Percentiles rank a stretch among this genome's conserved stretches.
Conservation (phyloP, 2,113 vertebrate genomes). For the Salvelinus namaycush region DNA sequence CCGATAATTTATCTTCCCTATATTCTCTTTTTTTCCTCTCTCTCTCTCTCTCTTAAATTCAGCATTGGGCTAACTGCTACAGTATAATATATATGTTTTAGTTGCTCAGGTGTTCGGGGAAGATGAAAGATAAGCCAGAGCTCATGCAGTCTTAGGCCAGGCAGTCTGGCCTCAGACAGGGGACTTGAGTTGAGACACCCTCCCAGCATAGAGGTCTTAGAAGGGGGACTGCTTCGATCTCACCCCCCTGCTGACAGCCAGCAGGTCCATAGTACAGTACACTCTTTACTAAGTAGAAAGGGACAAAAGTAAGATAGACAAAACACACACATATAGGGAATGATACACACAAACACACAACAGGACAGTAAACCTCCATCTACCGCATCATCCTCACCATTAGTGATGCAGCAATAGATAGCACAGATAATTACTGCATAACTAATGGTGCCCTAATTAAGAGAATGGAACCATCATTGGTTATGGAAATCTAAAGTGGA, state of each 20-base stretch:
- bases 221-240: constrained; percentile 52
- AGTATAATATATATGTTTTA: neutral
- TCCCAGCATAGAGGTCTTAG: constrained; percentile 47
- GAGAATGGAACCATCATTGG: constrained; percentile 52
- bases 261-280: constrained; percentile 38
- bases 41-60: no score
- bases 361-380: constrained; percentile 51
- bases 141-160: constrained; percentile 40
- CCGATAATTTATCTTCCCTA: no score
- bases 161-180: constrained; percentile 34
- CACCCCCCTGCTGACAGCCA: constrained; percentile 44
- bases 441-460: constrained; percentile 63
- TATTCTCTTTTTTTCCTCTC: no score
- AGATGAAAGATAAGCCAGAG: constrained; percentile 29
- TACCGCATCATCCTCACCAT: constrained; percentile 58
- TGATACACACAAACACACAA: constrained; percentile 14
- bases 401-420: constrained; percentile 40
- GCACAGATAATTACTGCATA: constrained; percentile 61
- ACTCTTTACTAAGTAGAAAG: constrained; percentile 20
- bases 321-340: constrained; percentile 9
- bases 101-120: constrained; percentile 26
- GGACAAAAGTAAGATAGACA: constrained; percentile 44
- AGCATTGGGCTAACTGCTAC: neutral
- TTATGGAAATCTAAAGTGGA: constrained; percentile 50
- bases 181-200: constrained; percentile 31